These are phyloP conservation scores for Pyralis farinalis DNA, from an alignment of 2,888 invertebrate genomes.

Conservation along the genomic window DNA sequence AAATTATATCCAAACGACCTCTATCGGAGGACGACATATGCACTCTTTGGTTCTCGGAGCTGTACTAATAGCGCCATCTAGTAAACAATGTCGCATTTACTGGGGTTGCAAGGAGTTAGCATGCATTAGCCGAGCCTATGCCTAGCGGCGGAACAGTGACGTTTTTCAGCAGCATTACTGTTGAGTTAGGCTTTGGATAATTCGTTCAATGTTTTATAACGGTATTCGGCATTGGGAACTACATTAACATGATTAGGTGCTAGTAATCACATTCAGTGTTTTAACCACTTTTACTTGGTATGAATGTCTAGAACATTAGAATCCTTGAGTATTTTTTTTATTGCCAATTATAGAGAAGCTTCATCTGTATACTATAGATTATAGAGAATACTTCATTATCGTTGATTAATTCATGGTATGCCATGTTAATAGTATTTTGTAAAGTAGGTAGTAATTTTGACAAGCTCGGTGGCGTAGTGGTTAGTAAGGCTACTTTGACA, in stretches of 20 bases:
- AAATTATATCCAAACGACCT: slow-evolving; percentile 25
- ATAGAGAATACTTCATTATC: too few relatives aligned
- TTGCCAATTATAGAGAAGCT: too few relatives aligned
- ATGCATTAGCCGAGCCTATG: slow-evolving; percentile 13
- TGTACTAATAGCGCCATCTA: slow-evolving; percentile 49
- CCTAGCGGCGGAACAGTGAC: slow-evolving; percentile 1
- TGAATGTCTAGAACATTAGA: too few relatives aligned
- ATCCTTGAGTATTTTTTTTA: too few relatives aligned
- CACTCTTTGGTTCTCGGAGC: slow-evolving; percentile 17
- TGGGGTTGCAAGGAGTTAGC: slow-evolving; percentile 34
- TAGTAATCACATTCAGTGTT: too few relatives aligned
- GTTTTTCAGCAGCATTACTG: not conserved
- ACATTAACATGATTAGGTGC: not conserved
- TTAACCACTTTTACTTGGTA: too few relatives aligned
- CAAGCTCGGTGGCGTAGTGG: too few relatives aligned
- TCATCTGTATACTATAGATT: too few relatives aligned
- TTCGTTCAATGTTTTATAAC: not conserved
- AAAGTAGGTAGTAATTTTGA: too few relatives aligned
- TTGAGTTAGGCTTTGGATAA: not conserved
- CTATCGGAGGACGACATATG: slow-evolving; percentile 24
- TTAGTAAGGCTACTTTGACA: too few relatives aligned
- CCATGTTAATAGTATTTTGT: too few relatives aligned
- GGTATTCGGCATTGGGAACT: not conserved
- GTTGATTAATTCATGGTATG: too few relatives aligned
- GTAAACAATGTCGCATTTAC: slow-evolving; percentile 31